Percentiles rank a stretch among this genome's conserved stretches.
Evolutionary conservation across 2,888 invertebrate species (phyloP).

Genomic region (Lagria hirta): DNA sequence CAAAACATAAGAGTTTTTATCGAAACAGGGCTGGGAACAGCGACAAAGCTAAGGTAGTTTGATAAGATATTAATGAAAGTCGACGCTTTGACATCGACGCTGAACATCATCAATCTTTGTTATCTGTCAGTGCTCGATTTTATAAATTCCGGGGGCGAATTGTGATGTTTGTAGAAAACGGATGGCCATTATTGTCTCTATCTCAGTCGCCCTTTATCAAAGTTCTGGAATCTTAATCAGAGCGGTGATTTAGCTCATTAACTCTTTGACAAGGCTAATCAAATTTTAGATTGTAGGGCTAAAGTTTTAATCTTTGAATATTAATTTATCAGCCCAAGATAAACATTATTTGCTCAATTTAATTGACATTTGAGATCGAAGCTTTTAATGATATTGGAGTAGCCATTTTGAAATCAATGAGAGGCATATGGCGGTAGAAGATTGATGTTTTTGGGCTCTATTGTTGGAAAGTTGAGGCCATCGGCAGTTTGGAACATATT

Average conservation of each 20-base stretch:
- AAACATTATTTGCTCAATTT: too few species aligned
- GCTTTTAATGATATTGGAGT: too few species aligned
- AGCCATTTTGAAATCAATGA: too few species aligned
- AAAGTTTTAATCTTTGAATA: constrained; percentile 23
- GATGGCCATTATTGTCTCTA: constrained; percentile 21
- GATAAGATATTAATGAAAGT: constrained; percentile 19
- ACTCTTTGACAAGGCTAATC: constrained; percentile 26
- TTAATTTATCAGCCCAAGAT: too few species aligned
- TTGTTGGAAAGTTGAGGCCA: too few species aligned
- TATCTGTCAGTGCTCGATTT: constrained; percentile 16
- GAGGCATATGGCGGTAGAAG: too few species aligned
- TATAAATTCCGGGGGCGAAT: constrained; percentile 16
- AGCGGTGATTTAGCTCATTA: constrained; percentile 24
- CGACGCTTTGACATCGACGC: constrained; percentile 15
- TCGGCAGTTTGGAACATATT: too few species aligned
- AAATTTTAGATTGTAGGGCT: constrained; percentile 24
- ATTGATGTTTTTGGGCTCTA: too few species aligned
- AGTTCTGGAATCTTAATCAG: constrained; percentile 27
- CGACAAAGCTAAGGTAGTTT: constrained; percentile 2
- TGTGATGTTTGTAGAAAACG: constrained; percentile 19
- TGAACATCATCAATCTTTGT: constrained; percentile 20
- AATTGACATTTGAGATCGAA: too few species aligned
- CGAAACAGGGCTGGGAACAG: too few species aligned
- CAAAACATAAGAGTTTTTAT: too few species aligned
- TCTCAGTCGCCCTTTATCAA: constrained; percentile 21